phyloP scores from a whole-genome alignment of 2,888 invertebrate genomes.

The Acrobasis repandana region DNA sequence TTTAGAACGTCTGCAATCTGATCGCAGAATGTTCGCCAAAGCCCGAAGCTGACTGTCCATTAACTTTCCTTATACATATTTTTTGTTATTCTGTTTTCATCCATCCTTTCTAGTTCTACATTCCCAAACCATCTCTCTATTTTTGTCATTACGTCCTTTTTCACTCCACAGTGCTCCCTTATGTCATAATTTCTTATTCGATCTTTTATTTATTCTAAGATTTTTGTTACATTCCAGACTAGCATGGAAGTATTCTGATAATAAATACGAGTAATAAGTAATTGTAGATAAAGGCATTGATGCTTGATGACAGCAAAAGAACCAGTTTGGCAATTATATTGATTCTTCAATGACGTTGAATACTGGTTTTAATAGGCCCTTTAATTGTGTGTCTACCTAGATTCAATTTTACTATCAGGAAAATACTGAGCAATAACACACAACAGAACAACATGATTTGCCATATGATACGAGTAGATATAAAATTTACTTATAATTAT shows the following conservation, averaged over 20 bases:
- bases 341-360: constrained; percentile 1
- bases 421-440: constrained; percentile 1
- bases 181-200: too few relatives aligned
- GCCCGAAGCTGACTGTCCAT: too few relatives aligned
- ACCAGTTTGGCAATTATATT: not conserved
- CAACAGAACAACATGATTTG: not conserved
- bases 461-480: not conserved
- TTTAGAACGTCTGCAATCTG: too few relatives aligned
- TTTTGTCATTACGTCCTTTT: too few relatives aligned
- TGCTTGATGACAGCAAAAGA: not conserved
- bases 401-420: constrained; percentile 7
- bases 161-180: too few relatives aligned
- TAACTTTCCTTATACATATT: too few relatives aligned
- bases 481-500: not conserved
- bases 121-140: too few relatives aligned
- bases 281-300: not conserved
- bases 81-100: too few relatives aligned
- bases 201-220: too few relatives aligned
- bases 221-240: too few relatives aligned
- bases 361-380: not conserved
- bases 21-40: too few relatives aligned
- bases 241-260: not conserved
- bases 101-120: too few relatives aligned
- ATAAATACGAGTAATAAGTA: not conserved
- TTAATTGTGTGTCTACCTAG: constrained; percentile 20